phyloP scores from a whole-genome alignment of 2,113 vertebrate species.

The Ahaetulla prasina region DNA sequence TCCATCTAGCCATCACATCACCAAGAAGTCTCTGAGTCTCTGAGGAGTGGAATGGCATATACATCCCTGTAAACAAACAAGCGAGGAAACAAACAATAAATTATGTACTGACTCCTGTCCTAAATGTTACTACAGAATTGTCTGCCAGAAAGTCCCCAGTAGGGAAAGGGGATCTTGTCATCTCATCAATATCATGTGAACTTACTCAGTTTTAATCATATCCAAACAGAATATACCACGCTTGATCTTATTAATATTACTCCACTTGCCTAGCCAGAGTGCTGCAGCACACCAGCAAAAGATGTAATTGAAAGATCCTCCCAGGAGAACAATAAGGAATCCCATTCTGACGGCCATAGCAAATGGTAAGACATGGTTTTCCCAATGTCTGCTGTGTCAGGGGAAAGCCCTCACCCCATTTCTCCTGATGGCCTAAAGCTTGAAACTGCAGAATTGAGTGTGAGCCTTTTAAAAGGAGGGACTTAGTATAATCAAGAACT shows the following conservation, averaged over 20 bases:
- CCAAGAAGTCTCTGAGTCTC: background rate
- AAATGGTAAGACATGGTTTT: background rate
- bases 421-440: background rate
- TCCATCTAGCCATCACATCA: background rate
- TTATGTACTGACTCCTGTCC: background rate
- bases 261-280: background rate
- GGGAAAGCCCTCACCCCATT: background rate
- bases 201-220: background rate
- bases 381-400: background rate
- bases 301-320: background rate
- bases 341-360: background rate
- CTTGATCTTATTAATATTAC: background rate
- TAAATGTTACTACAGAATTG: background rate
- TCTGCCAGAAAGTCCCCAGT: background rate
- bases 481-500: background rate
- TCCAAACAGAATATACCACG: background rate
- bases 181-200: background rate
- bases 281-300: background rate
- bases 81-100: background rate
- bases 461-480: background rate
- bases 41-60: background rate
- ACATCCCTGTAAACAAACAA: background rate
- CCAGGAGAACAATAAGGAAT: background rate
- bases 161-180: background rate
- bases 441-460: background rate